phyloP scores from a whole-genome alignment of 2,797 vertebrate genomes.

The Macropodus opercularis region DNA sequence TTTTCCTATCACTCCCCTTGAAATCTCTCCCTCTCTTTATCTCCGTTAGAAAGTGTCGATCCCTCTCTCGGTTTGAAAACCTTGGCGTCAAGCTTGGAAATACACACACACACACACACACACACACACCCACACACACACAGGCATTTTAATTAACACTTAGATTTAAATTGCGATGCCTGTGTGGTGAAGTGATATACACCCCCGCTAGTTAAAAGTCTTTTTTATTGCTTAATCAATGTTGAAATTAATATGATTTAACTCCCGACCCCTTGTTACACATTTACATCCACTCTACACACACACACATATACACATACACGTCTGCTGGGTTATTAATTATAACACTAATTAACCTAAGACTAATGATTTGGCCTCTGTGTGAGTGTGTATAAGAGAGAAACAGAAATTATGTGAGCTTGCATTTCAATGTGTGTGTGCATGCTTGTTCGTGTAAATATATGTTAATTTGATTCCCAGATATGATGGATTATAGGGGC shows the following conservation, averaged over 20 bases:
- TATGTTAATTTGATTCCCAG: constrained; percentile 78
- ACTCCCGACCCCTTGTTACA: constrained; percentile 74
- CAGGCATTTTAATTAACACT: constrained; percentile 74
- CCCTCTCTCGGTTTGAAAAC: constrained; percentile 63
- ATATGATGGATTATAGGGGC: constrained; percentile 78
- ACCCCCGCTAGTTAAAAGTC: constrained; percentile 78
- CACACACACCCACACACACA: constrained; percentile 37
- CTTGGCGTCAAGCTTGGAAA: constrained; percentile 29
- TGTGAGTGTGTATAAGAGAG: constrained; percentile 31
- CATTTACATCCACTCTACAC: constrained; percentile 38
- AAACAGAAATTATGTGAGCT: constrained; percentile 10
- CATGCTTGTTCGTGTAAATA: constrained; percentile 65
- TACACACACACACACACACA: constrained; percentile 38
- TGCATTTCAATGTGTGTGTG: constrained; percentile 18
- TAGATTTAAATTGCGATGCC: constrained; percentile 74
- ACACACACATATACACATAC: constrained; percentile 22
- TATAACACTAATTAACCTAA: constrained; percentile 79
- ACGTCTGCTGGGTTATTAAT: constrained; percentile 75
- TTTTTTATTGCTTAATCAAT: constrained; percentile 84
- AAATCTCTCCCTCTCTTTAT: constrained; percentile 56
- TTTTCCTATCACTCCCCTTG: constrained; percentile 56
- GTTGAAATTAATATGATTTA: constrained; percentile 83
- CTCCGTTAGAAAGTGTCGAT: constrained; percentile 68
- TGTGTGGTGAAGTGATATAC: constrained; percentile 76
- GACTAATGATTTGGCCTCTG: constrained; percentile 75